Percentiles rank a stretch among this genome's conserved stretches.
These are phyloP conservation scores for Phylloscopus collybita DNA, from an alignment of 2,797 vertebrate genomes.

Conservation along the genomic window DNA sequence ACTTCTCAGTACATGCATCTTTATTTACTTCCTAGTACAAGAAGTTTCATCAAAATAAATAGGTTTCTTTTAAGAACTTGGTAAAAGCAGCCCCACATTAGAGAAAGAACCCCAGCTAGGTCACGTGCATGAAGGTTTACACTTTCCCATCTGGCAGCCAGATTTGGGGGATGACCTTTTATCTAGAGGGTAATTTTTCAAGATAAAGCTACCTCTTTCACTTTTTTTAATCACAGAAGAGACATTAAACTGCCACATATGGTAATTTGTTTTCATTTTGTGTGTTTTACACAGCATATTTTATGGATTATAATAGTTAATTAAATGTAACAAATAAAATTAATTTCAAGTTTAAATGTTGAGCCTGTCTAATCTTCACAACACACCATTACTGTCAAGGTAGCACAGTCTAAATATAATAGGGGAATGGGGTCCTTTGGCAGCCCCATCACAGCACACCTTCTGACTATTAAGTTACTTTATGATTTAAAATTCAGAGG, in stretches of 20 bases:
- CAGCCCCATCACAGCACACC: background rate
- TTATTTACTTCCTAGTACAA: background rate
- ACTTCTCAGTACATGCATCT: background rate
- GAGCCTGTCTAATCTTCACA: background rate
- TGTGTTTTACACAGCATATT: background rate
- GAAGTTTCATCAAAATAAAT: background rate
- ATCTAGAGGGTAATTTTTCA: background rate
- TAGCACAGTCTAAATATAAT: background rate
- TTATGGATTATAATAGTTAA: conserved; percentile 6
- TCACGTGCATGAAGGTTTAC: background rate
- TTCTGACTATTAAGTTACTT: background rate
- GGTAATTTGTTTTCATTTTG: background rate
- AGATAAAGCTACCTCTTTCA: background rate
- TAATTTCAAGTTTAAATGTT: conserved; percentile 4
- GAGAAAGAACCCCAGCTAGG: background rate
- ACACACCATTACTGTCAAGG: accelerated
- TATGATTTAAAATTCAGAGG: background rate
- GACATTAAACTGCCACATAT: background rate
- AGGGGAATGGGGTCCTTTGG: background rate
- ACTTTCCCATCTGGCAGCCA: background rate
- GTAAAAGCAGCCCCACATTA: background rate
- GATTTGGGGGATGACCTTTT: background rate
- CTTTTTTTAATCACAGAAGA: background rate
- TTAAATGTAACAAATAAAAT: conserved; percentile 35
- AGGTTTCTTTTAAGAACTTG: background rate